phyloP scores from a whole-genome alignment of 2,797 vertebrate genomes.

The Platalea minor region DNA sequence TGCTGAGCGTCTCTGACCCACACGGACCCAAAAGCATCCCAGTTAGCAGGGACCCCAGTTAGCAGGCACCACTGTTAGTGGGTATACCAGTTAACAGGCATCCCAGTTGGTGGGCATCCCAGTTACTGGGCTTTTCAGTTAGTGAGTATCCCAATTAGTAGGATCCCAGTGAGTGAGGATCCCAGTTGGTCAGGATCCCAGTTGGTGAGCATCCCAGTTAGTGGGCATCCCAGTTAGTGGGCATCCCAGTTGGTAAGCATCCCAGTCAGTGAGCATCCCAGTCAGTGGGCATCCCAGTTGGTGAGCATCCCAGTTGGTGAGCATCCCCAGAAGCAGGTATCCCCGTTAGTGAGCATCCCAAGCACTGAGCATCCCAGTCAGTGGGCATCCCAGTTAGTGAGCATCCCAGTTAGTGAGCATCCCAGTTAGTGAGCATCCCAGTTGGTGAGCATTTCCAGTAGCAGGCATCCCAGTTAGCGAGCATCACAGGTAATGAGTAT shows the following conservation, averaged over 20 bases:
- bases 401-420: too few species aligned
- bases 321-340: too few species aligned
- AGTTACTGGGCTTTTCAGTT: not conserved
- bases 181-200: too few species aligned
- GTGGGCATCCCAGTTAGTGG: not conserved
- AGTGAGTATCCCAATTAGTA: accelerated
- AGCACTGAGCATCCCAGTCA: accelerated
- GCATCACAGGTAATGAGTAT: too few species aligned
- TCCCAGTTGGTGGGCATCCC: not conserved
- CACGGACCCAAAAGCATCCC: not conserved
- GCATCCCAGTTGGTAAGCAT: not conserved
- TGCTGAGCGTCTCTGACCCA: not conserved
- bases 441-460: too few species aligned
- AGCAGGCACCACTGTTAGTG: not conserved
- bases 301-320: too few species aligned
- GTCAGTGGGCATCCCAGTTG: too few species aligned
- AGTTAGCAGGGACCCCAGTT: not conserved
- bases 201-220: too few species aligned
- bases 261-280: not conserved
- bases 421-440: not conserved
- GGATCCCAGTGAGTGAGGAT: too few species aligned
- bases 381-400: too few species aligned
- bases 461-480: not conserved
- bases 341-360: too few species aligned
- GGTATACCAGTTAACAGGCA: not conserved